Percentiles rank a stretch among this genome's conserved stretches.
phyloP scores from a whole-genome alignment of 2,888 invertebrate species.

The Agriopis aurantiaria region DNA sequence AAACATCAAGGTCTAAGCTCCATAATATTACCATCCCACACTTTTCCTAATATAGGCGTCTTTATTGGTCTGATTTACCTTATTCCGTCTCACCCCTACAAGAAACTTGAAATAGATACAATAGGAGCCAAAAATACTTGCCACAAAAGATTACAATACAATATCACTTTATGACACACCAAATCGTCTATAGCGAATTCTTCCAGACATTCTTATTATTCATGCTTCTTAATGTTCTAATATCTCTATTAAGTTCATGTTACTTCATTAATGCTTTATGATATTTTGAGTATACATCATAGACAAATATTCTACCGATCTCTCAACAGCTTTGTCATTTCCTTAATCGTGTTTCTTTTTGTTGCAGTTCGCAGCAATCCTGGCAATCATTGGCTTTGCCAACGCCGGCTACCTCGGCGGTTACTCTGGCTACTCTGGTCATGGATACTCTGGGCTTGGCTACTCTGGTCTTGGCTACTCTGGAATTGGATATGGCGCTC shows the following conservation, averaged over 20 bases:
- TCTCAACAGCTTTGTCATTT: neutral
- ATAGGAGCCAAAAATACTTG: conserved; percentile 2
- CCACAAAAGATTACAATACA: neutral
- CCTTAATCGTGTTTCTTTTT: conserved; percentile 31
- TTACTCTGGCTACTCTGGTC: conserved; percentile 44
- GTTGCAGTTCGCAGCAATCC: conserved; percentile 57
- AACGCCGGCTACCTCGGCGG: conserved; percentile 61
- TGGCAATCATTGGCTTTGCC: conserved; percentile 64
- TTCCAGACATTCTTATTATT: no score
- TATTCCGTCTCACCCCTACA: conserved; percentile 5
- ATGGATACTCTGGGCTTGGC: conserved; percentile 44
- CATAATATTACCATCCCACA: conserved; percentile 10
- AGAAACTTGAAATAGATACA: conserved; percentile 4
- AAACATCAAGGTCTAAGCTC: neutral
- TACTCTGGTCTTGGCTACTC: conserved; percentile 51
- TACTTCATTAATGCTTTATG: neutral
- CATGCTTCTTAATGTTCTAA: neutral
- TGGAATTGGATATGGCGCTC: conserved; percentile 50
- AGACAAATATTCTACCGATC: neutral
- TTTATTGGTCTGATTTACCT: conserved; percentile 18
- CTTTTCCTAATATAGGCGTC: conserved; percentile 11
- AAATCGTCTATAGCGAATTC: no score
- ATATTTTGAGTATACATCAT: neutral
- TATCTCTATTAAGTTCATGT: neutral
- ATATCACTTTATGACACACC: no score